A percentile compares a stretch with the other conserved stretches of the same genome.
Evolutionary conservation across 1,140 invertebrate genomes (phyloP).

Genomic region (Lepidotrigona ventralis): DNA sequence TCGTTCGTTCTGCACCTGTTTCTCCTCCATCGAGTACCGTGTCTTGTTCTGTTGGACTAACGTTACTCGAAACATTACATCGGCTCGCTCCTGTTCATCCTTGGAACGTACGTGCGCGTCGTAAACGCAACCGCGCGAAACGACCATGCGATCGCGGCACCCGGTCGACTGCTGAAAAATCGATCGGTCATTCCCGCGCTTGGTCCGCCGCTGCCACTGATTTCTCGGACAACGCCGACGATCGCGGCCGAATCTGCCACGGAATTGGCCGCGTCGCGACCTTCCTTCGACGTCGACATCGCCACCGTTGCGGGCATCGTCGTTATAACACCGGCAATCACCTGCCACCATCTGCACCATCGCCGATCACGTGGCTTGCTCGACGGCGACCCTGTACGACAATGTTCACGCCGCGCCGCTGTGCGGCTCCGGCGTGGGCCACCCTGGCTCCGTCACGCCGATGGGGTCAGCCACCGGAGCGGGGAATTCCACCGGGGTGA

Average conservation of each 20-base stretch:
- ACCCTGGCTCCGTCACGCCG: constrained; percentile 83
- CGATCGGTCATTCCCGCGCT: neutral
- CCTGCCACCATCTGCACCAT: constrained; percentile 85
- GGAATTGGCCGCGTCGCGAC: constrained; percentile 11
- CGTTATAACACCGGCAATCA: constrained; percentile 67
- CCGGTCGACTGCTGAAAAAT: constrained; percentile 16
- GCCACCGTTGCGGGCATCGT: constrained; percentile 44
- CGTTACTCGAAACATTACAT: neutral
- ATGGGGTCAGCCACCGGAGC: constrained; percentile 89
- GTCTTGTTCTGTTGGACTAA: neutral
- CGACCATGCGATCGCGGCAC: constrained; percentile 28
- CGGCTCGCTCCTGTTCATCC: constrained; percentile 9
- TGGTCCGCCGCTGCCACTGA: neutral
- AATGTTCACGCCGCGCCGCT: constrained; percentile 85
- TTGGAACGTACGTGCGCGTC: constrained; percentile 16
- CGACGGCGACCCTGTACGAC: constrained; percentile 90
- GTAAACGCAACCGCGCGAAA: constrained; percentile 35
- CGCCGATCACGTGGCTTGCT: constrained; percentile 89
- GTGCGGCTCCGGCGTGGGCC: constrained; percentile 85
- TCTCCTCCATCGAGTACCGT: neutral
- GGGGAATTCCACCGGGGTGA: constrained; percentile 88
- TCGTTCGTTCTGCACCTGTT: neutral
- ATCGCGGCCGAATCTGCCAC: constrained; percentile 11
- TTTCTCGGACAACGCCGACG: neutral
- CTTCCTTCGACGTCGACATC: constrained; percentile 34